Percentiles rank a stretch among this genome's conserved stretches.
These are phyloP conservation scores for Arnoldichthys spilopterus DNA, from an alignment of 2,797 vertebrate species.

Conservation along the genomic window DNA sequence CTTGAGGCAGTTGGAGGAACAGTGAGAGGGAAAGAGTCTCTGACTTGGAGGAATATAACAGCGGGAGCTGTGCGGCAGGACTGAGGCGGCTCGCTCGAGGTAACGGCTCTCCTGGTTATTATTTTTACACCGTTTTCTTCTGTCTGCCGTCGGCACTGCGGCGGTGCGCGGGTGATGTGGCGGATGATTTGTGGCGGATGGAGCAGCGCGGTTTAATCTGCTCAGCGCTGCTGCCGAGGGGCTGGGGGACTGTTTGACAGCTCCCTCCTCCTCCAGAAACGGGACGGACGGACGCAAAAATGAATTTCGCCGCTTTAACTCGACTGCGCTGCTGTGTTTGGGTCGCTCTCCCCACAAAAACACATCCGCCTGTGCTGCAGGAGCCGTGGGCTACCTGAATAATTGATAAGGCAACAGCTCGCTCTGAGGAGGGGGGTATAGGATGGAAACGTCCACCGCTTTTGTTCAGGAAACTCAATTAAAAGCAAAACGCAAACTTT, in stretches of 20 bases:
- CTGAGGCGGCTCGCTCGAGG: slow-evolving; percentile 48
- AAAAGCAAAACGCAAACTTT: slow-evolving; percentile 34
- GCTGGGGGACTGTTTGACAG: no score
- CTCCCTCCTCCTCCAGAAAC: no score
- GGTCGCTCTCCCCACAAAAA: slow-evolving; percentile 41
- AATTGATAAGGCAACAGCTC: slow-evolving; percentile 73
- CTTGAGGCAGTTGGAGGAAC: slow-evolving; percentile 58
- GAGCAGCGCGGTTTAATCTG: not conserved
- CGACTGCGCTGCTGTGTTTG: slow-evolving; percentile 67
- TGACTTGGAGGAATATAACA: slow-evolving; percentile 54
- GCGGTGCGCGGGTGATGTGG: not conserved
- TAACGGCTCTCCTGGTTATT: slow-evolving; percentile 49
- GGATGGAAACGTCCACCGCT: slow-evolving; percentile 52
- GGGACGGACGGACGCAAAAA: no score
- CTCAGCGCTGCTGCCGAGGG: not conserved
- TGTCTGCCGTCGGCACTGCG: no score
- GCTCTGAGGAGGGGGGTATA: slow-evolving; percentile 58
- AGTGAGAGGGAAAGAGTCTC: slow-evolving; percentile 22
- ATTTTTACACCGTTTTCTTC: slow-evolving; percentile 6
- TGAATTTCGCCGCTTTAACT: slow-evolving; percentile 59
- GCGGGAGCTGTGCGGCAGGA: slow-evolving; percentile 38
- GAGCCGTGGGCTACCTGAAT: slow-evolving; percentile 74
- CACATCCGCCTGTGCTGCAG: slow-evolving; percentile 56
- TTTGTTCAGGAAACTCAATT: slow-evolving; percentile 15
- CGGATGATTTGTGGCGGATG: not conserved